Evolutionary conservation across 1,140 invertebrate species (phyloP).

Genomic region (Aleiodes sp.): DNA sequence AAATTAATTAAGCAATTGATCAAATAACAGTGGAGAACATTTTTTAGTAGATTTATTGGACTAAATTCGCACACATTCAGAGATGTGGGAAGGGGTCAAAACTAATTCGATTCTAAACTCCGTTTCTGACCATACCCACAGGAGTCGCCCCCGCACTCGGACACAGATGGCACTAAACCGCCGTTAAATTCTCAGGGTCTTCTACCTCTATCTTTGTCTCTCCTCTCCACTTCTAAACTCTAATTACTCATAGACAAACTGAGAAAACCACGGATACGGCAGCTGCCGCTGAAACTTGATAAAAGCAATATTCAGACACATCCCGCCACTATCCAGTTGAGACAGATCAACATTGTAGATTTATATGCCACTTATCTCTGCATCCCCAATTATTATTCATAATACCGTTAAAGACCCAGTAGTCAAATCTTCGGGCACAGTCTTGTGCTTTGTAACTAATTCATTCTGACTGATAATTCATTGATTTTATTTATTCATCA

Average conservation of each 20-base stretch:
- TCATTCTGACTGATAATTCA: neutral
- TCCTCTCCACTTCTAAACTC: slow-evolving; percentile 46
- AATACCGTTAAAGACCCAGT: neutral
- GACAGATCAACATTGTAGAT: neutral
- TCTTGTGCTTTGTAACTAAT: neutral
- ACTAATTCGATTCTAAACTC: slow-evolving; percentile 69
- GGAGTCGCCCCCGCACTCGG: slow-evolving; percentile 42
- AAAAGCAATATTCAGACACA: slow-evolving; percentile 44
- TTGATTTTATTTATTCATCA: neutral
- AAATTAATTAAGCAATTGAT: too few relatives aligned
- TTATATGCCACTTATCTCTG: slow-evolving; percentile 30
- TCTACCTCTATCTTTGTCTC: slow-evolving; percentile 36
- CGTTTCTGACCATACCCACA: slow-evolving; percentile 55
- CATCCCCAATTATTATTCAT: slow-evolving; percentile 32
- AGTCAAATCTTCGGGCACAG: slow-evolving; percentile 17
- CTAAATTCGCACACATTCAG: slow-evolving; percentile 23
- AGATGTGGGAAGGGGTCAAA: slow-evolving; percentile 48
- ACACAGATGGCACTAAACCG: slow-evolving; percentile 67
- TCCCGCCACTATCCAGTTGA: slow-evolving; percentile 4
- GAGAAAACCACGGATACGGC: slow-evolving; percentile 52
- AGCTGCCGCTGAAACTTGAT: slow-evolving; percentile 65
- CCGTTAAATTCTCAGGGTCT: slow-evolving; percentile 64
- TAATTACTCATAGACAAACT: slow-evolving; percentile 67
- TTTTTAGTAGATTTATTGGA: neutral
- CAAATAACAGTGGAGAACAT: neutral